A percentile compares a stretch with the other conserved stretches of the same genome.
Conservation (phyloP, 2,113 vertebrate genomes). For the Microtus montanus region DNA sequence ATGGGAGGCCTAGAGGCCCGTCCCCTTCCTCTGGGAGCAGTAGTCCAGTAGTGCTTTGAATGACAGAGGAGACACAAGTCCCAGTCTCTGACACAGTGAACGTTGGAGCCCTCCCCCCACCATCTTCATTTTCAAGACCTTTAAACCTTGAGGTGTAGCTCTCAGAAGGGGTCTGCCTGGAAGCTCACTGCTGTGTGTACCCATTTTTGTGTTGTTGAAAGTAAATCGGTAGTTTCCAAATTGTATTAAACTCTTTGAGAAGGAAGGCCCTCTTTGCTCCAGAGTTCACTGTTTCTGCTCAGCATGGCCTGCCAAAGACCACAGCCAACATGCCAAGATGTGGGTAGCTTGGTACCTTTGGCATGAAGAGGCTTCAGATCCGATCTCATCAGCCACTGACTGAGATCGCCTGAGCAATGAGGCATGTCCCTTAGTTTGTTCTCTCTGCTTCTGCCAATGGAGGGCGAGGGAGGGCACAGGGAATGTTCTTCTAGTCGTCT, state of each 20-base stretch:
- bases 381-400: constrained; percentile 67
- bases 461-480: neutral
- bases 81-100: constrained; percentile 49
- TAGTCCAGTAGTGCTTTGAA: constrained; percentile 46
- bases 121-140: constrained; percentile 73
- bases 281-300: neutral
- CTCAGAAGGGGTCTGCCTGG: neutral
- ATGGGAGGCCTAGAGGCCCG: constrained; percentile 66
- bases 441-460: constrained; percentile 57
- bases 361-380: constrained; percentile 18
- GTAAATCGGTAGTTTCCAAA: constrained; percentile 23
- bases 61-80: constrained; percentile 41
- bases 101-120: neutral
- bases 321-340: constrained; percentile 34
- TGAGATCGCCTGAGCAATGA: constrained; percentile 24
- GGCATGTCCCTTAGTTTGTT: constrained; percentile 21
- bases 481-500: constrained; percentile 50
- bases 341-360: constrained; percentile 58
- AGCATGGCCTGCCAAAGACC: neutral
- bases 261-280: neutral
- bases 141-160: constrained; percentile 75
- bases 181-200: neutral
- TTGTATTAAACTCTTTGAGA: neutral
- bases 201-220: neutral
- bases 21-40: constrained; percentile 58